Base-by-base conservation (phyloP, 2,888 invertebrate genomes). In the Diaprepes abbreviatus region DNA sequence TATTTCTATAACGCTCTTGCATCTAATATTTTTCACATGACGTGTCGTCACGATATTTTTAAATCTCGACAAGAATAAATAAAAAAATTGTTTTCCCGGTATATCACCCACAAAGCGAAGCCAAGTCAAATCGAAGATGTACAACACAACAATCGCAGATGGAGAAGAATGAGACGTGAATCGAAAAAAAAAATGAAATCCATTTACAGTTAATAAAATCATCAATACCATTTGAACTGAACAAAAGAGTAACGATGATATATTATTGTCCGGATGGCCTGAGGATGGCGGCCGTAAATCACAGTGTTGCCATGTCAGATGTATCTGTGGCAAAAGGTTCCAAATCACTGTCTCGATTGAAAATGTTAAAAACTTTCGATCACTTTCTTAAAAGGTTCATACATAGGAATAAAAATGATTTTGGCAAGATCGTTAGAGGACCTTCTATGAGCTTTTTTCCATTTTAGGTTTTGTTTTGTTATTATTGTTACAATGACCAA, bases 181-280 rank as follows among this genome's bases (percentile, higher is more conserved):
- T 65, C 54, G 59, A 66, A 59, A 45, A 48, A 57, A 59, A 66
- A 60, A 66, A 66, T 38, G 33, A 28, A 54, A 40, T 60, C 52
- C 66, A 60, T 66, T 66, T 66, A 60, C 66, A 66, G 59, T 66
- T 66, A 66, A 66, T 66, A 66, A 66, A 66, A 66, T 66, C 66
- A 66, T 66, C 66, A 66, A 66, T 66, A 66, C 50, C 60, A 66
- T 66, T 66, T 66, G 66, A 54, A 66, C 21, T 31, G 54, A 54
- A 66, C 66, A 66, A 66, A 59, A 60, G 66, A 54, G 54, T 59
- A 59, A 60, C 59, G 59, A 66, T 66, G 66, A 66, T 66, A 54
- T 66, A 66, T 66, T 59, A 54, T 66, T 66, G 66, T 58, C n/a
- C 58, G 36, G 58, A 55, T 14, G 31, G 58, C 40, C 21, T 38